Conservation (phyloP, 2,113 vertebrate species). For the Ivindomyrus marchei region DNA sequence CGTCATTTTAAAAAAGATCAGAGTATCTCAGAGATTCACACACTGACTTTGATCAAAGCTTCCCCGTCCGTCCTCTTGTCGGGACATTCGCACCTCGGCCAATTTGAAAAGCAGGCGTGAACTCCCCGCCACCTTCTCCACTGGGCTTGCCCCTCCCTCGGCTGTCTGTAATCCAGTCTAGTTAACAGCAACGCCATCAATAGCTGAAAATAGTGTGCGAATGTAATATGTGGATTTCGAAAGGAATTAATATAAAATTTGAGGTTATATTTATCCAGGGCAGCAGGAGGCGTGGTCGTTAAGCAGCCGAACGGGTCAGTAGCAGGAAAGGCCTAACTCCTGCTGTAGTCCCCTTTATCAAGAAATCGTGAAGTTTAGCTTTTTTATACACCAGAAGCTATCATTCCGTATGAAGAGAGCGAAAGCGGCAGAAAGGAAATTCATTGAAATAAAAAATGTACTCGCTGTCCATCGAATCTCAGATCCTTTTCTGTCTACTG, state of each 20-base stretch:
- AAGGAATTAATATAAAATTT: constrained; percentile 12
- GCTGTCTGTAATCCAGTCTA: constrained; percentile 35
- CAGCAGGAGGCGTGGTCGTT: neutral
- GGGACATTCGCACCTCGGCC: constrained; percentile 36
- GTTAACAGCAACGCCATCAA: constrained; percentile 36
- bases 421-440: neutral
- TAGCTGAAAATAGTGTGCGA: constrained; percentile 51
- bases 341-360: neutral
- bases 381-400: neutral
- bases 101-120: constrained; percentile 35
- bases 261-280: neutral
- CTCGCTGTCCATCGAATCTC: neutral
- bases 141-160: constrained; percentile 32
- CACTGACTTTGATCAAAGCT: constrained; percentile 46
- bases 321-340: neutral
- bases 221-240: constrained; percentile 49
- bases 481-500: neutral
- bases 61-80: constrained; percentile 1
- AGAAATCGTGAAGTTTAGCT: neutral
- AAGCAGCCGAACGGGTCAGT: neutral
- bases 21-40: neutral
- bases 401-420: neutral
- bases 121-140: constrained; percentile 18
- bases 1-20: neutral
- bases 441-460: neutral